These are phyloP conservation scores for Chroicocephalus ridibundus DNA, from an alignment of 2,113 vertebrate genomes.

Conservation along the genomic window DNA sequence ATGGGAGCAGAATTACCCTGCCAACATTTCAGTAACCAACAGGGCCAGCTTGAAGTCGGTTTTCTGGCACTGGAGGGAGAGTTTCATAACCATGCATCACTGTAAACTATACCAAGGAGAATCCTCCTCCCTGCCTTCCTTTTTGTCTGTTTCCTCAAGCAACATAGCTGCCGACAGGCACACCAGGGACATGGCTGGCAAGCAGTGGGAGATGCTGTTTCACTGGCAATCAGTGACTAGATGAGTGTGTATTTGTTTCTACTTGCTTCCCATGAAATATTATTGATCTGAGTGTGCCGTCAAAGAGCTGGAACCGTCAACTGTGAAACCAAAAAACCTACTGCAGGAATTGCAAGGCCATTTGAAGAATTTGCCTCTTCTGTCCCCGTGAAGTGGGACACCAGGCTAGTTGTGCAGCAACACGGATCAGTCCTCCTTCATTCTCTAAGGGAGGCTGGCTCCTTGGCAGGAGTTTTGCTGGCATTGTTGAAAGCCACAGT, in stretches of 20 bases:
- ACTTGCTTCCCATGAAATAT: slow-evolving; percentile 71
- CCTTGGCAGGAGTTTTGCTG: not conserved
- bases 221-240: slow-evolving; percentile 64
- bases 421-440: not conserved
- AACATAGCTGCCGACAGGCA: slow-evolving; percentile 35
- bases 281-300: slow-evolving; percentile 46
- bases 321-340: slow-evolving; percentile 23
- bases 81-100: slow-evolving; percentile 55
- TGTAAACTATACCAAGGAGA: slow-evolving; percentile 49
- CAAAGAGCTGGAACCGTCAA: slow-evolving; percentile 37
- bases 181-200: slow-evolving; percentile 68
- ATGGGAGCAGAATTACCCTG: not conserved
- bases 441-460: not conserved
- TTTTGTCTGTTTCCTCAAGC: slow-evolving; percentile 68
- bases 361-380: not conserved
- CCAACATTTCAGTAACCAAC: not conserved
- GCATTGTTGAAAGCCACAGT: not conserved
- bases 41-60: not conserved
- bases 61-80: slow-evolving; percentile 64
- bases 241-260: slow-evolving; percentile 65
- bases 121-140: slow-evolving; percentile 58
- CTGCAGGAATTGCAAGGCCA: not conserved
- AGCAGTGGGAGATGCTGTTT: slow-evolving; percentile 68
- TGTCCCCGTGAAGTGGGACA: slow-evolving; percentile 6
- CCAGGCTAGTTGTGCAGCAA: not conserved